A percentile compares a stretch with the other conserved stretches of the same genome.
Conservation (phyloP, 1,140 invertebrate genomes). For the Ceratosolen fusciceps region DNA sequence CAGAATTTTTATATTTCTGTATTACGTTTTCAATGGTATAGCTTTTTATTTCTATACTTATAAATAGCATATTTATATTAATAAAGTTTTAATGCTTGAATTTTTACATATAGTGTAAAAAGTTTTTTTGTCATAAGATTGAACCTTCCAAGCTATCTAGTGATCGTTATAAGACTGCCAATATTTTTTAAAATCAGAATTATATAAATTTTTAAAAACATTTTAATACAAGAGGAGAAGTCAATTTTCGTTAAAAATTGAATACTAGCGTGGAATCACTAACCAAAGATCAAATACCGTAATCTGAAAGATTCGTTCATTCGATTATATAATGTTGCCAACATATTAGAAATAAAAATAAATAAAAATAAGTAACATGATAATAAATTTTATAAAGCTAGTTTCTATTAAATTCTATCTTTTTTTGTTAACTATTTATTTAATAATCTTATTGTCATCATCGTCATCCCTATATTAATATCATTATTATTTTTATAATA, state of each 20-base stretch:
- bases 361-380: neutral
- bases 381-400: neutral
- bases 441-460: neutral
- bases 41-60: neutral
- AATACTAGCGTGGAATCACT: neutral
- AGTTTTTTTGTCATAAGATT: neutral
- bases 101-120: neutral
- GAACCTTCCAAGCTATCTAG: neutral
- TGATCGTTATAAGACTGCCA: slow-evolving; percentile 13
- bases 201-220: no score
- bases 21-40: neutral
- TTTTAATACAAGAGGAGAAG: no score
- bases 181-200: neutral
- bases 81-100: neutral
- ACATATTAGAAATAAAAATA: slow-evolving; percentile 21
- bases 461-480: neutral
- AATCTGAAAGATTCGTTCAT: neutral
- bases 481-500: neutral
- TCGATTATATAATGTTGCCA: no score
- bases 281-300: slow-evolving; percentile 25
- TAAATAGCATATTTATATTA: neutral
- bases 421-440: no score
- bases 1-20: no score
- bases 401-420: no score
- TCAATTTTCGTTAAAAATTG: neutral